Conservation (phyloP, 2,113 vertebrate genomes). For the Ranitomeya variabilis region DNA sequence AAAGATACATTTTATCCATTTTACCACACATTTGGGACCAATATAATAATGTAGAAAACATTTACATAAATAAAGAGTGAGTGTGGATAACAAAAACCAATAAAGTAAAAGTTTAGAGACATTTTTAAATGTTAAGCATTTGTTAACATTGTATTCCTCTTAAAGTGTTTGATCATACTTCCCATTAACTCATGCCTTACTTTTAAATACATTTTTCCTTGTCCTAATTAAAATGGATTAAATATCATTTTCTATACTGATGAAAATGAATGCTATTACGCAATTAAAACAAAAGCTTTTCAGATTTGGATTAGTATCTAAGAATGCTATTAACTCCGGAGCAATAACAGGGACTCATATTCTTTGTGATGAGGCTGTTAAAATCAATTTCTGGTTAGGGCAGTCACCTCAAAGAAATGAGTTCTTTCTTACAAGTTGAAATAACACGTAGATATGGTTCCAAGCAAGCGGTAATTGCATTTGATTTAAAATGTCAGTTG, state of each 20-base stretch:
- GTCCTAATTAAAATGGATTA: slow-evolving; percentile 44
- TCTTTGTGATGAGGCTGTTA: slow-evolving; percentile 62
- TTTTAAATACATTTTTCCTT: slow-evolving; percentile 8
- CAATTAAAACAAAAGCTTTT: slow-evolving; percentile 69
- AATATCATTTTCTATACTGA: slow-evolving; percentile 63
- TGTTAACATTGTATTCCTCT: slow-evolving; percentile 29
- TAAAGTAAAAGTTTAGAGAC: slow-evolving; percentile 1
- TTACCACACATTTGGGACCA: neutral
- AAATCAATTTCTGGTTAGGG: slow-evolving; percentile 66
- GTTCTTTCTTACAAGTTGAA: slow-evolving; percentile 62
- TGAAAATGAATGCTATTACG: slow-evolving; percentile 70
- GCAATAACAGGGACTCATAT: slow-evolving; percentile 64
- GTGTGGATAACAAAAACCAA: neutral
- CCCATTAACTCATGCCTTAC: slow-evolving; percentile 9
- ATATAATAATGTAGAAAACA: neutral
- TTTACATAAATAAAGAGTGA: neutral
- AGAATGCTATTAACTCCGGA: slow-evolving; percentile 69
- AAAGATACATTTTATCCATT: neutral
- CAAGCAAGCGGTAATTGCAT: slow-evolving; percentile 56
- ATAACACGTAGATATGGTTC: slow-evolving; percentile 62
- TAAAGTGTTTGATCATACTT: slow-evolving; percentile 16
- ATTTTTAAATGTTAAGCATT: slow-evolving; percentile 11
- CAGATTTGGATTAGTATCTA: slow-evolving; percentile 69
- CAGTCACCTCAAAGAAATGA: slow-evolving; percentile 67
- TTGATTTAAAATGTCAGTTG: slow-evolving; percentile 56